Conservation (phyloP, 2,888 invertebrate genomes). For the Torymus auratus region DNA sequence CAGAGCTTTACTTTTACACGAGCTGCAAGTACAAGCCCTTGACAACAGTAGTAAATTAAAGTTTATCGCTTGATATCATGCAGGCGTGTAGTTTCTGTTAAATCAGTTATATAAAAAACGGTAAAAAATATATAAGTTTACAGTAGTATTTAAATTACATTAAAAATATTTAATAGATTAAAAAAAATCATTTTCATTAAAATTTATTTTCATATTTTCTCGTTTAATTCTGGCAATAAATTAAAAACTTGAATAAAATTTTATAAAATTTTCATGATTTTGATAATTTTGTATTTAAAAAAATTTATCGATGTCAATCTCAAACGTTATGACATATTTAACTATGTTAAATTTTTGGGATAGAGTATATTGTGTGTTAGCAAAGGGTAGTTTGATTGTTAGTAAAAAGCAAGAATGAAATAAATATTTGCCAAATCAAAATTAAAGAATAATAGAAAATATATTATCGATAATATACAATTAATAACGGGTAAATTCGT, state of each 20-base stretch:
- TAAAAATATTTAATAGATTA: too few species aligned
- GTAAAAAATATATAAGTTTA: neutral
- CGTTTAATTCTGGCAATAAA: too few species aligned
- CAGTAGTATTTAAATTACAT: too few species aligned
- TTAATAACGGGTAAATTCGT: conserved; percentile 50
- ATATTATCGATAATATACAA: conserved; percentile 58
- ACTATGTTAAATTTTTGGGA: neutral
- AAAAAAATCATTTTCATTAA: too few species aligned
- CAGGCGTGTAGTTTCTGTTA: neutral
- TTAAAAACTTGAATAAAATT: too few species aligned
- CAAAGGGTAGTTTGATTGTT: conserved; percentile 44
- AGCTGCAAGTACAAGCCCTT: neutral
- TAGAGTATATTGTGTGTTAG: conserved; percentile 36
- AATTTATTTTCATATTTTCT: too few species aligned
- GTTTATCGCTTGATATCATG: too few species aligned
- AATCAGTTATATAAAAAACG: neutral
- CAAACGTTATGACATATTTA: too few species aligned
- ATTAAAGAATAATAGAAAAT: conserved; percentile 58
- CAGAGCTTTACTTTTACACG: conserved; percentile 5
- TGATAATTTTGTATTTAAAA: too few species aligned
- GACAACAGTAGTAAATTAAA: neutral
- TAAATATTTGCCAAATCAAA: conserved; percentile 43
- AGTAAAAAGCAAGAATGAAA: conserved; percentile 51
- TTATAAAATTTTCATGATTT: too few species aligned
- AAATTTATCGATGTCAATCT: too few species aligned